phyloP scores from a whole-genome alignment of 2,113 vertebrate genomes.

The Columbina picui region DNA sequence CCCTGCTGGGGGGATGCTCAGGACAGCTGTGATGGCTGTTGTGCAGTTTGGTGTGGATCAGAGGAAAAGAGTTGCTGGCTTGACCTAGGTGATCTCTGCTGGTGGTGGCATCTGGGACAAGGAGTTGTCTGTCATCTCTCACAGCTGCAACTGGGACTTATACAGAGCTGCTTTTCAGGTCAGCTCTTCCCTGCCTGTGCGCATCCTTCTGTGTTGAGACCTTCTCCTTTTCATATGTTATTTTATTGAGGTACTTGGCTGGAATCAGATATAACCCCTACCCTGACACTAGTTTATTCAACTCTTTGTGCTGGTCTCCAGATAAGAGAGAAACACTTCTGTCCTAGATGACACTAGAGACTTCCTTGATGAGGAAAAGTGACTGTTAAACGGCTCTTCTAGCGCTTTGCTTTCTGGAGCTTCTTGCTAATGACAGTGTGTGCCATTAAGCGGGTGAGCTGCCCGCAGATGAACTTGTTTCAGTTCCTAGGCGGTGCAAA shows the following conservation, averaged over 20 bases:
- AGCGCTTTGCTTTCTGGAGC: neutral
- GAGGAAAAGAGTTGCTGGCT: neutral
- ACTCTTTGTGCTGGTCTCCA: neutral
- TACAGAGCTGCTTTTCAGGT: neutral
- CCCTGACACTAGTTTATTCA: neutral
- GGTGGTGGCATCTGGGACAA: neutral
- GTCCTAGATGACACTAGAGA: neutral
- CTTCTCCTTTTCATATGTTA: neutral
- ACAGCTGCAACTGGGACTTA: rapidly evolving
- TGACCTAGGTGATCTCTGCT: neutral
- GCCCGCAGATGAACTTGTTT: neutral
- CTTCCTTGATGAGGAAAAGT: neutral
- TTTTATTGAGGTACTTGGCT: neutral
- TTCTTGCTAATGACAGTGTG: neutral
- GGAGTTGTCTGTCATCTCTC: neutral
- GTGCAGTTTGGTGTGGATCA: neutral
- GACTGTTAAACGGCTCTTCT: neutral
- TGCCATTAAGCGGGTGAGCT: neutral
- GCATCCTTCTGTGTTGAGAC: neutral
- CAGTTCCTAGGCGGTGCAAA: neutral
- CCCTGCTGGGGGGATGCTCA: neutral
- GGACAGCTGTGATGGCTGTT: rapidly evolving
- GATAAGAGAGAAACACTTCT: neutral
- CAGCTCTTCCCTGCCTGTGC: neutral
- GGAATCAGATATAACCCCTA: neutral